Conservation (phyloP, 1,140 invertebrate species). For the Apis dorsata region DNA sequence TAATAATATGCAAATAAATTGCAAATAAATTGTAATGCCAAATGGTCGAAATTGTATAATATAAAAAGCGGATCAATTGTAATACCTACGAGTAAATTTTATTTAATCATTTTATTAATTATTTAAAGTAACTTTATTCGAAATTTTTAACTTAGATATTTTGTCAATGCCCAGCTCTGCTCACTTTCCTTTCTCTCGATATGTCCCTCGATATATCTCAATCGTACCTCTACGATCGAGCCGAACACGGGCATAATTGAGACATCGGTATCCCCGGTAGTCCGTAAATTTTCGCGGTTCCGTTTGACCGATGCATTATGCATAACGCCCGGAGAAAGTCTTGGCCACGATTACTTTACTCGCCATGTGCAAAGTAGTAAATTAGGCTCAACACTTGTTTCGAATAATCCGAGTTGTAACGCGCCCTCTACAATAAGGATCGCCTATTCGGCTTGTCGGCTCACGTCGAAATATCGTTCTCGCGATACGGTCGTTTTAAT, state of each 20-base stretch:
- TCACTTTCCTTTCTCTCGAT: not conserved
- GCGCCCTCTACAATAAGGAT: conserved; percentile 19
- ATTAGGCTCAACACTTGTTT: conserved; percentile 46
- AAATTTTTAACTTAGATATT: too few species aligned
- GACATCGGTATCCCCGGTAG: conserved; percentile 26
- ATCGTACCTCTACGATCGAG: not conserved
- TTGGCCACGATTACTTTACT: not conserved
- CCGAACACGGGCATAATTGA: conserved; percentile 17
- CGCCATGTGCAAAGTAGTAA: conserved; percentile 32
- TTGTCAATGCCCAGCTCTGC: too few species aligned
- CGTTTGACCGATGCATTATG: conserved; percentile 38
- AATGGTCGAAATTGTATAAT: too few species aligned
- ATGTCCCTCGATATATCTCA: not conserved
- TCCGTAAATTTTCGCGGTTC: conserved; percentile 38
- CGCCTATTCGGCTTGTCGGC: not conserved
- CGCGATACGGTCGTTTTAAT: conserved; percentile 14
- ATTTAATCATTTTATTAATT: too few species aligned
- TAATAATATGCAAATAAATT: too few species aligned
- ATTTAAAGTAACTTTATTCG: too few species aligned
- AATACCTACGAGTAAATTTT: too few species aligned
- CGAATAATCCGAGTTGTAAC: conserved; percentile 43
- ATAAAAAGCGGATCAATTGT: too few species aligned
- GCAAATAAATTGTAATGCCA: too few species aligned
- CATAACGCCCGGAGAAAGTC: conserved; percentile 39
- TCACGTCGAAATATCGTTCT: conserved; percentile 23